Evolutionary conservation across 2,888 invertebrate species (phyloP).

Genomic region (Patella depressa): DNA sequence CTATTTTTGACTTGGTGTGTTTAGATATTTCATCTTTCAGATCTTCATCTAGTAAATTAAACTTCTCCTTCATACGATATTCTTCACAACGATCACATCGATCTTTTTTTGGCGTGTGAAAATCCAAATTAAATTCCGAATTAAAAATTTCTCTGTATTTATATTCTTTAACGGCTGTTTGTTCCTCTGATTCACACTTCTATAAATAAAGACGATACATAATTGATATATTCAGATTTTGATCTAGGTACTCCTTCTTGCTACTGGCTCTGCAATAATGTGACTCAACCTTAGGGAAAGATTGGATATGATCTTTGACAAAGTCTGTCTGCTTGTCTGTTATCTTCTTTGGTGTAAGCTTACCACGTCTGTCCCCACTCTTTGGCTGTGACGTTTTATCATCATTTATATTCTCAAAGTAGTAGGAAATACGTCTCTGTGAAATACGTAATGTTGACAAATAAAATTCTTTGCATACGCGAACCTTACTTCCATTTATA

Average conservation of each 20-base stretch:
- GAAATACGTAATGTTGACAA: background rate
- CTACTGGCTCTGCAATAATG: constrained; percentile 17
- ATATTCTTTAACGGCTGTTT: background rate
- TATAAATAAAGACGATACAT: constrained; percentile 18
- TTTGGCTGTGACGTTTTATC: background rate
- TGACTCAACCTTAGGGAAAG: constrained; percentile 12
- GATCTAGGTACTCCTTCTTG: constrained; percentile 1
- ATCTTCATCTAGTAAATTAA: background rate
- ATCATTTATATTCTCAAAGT: background rate
- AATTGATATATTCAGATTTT: background rate
- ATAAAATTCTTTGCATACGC: background rate
- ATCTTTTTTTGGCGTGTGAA: constrained; percentile 15
- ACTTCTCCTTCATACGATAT: background rate
- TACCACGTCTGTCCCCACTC: background rate
- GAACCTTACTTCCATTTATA: background rate
- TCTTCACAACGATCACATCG: constrained; percentile 18
- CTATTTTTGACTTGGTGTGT: background rate
- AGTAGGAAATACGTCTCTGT: background rate
- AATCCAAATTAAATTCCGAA: constrained; percentile 7
- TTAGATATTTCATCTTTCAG: background rate
- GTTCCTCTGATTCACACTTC: background rate
- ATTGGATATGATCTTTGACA: constrained; percentile 13
- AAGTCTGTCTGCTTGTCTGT: background rate
- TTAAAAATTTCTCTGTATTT: constrained; percentile 14
- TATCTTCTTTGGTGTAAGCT: background rate